Conservation (phyloP, 2,113 vertebrate genomes). For the Nothoprocta perdicaria region DNA sequence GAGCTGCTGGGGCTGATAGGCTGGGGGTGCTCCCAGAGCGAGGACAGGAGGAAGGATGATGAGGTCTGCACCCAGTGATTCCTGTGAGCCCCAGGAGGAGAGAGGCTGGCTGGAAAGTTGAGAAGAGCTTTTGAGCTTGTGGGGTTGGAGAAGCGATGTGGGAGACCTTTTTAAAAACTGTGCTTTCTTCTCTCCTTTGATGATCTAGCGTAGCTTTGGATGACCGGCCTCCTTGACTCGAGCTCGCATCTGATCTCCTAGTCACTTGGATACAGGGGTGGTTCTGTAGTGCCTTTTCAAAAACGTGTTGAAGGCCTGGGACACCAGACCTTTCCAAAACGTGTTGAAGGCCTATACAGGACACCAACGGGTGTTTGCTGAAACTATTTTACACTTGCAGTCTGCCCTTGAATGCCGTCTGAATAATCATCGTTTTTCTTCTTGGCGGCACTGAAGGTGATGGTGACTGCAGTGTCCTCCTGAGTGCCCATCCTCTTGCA, state of each 20-base stretch:
- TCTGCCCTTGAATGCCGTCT: not conserved
- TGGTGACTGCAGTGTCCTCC: not conserved
- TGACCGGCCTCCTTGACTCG: not conserved
- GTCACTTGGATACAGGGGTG: not conserved
- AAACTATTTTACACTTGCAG: not conserved
- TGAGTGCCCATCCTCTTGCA: not conserved
- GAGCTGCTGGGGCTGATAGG: not conserved
- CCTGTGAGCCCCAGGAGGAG: not conserved
- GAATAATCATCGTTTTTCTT: not conserved
- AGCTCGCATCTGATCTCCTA: not conserved
- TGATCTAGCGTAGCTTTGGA: not conserved
- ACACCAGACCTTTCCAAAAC: no score
- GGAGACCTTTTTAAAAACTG: not conserved
- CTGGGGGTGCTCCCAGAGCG: accelerated
- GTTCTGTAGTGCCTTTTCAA: not conserved
- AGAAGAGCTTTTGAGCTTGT: not conserved
- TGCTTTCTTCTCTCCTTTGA: not conserved
- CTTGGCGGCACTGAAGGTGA: not conserved
- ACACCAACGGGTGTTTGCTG: not conserved
- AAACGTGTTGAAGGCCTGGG: not conserved
- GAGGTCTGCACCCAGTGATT: not conserved
- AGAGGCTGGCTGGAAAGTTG: not conserved
- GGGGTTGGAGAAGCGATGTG: not conserved
- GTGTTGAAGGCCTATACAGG: not conserved
- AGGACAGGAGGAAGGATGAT: accelerated